Evolutionary conservation across 1,140 invertebrate species (phyloP).

Genomic region (Zaprionus davidi): DNA sequence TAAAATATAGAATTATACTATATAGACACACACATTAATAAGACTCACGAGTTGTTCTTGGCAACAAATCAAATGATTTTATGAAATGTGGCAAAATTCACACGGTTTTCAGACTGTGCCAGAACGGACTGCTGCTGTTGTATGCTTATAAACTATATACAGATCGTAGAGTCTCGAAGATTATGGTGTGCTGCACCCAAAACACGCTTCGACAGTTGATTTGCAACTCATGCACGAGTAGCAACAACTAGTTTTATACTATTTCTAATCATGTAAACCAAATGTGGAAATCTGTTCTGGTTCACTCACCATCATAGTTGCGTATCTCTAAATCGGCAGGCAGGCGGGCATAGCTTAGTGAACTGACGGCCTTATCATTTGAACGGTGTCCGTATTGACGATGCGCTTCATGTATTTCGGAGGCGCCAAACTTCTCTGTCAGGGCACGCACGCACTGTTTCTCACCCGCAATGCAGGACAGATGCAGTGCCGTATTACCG

Average conservation of each 20-base stretch:
- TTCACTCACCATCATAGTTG: slow-evolving; percentile 91
- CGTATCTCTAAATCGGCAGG: slow-evolving; percentile 89
- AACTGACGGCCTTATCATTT: slow-evolving; percentile 76
- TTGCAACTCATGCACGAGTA: background rate
- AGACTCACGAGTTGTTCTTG: slow-evolving; percentile 24
- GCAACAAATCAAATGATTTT: slow-evolving; percentile 38
- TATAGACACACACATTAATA: slow-evolving; percentile 7
- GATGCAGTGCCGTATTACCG: slow-evolving; percentile 89
- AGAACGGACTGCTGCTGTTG: slow-evolving; percentile 1
- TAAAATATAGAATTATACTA: slow-evolving; percentile 54
- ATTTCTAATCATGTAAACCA: background rate
- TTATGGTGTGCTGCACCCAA: slow-evolving; percentile 4
- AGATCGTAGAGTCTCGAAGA: slow-evolving; percentile 10
- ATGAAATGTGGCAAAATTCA: slow-evolving; percentile 11
- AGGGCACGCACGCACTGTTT: slow-evolving; percentile 87
- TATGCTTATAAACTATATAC: slow-evolving; percentile 1
- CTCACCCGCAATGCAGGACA: slow-evolving; percentile 88
- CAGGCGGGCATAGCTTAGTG: slow-evolving; percentile 84
- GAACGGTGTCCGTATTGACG: slow-evolving; percentile 80
- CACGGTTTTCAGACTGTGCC: slow-evolving; percentile 15
- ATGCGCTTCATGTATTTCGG: slow-evolving; percentile 85
- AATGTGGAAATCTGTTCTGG: background rate
- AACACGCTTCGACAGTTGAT: background rate
- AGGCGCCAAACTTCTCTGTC: slow-evolving; percentile 86
- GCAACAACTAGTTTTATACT: background rate